phyloP scores from a whole-genome alignment of 1,140 invertebrate species.

The Bombus balteatus region DNA sequence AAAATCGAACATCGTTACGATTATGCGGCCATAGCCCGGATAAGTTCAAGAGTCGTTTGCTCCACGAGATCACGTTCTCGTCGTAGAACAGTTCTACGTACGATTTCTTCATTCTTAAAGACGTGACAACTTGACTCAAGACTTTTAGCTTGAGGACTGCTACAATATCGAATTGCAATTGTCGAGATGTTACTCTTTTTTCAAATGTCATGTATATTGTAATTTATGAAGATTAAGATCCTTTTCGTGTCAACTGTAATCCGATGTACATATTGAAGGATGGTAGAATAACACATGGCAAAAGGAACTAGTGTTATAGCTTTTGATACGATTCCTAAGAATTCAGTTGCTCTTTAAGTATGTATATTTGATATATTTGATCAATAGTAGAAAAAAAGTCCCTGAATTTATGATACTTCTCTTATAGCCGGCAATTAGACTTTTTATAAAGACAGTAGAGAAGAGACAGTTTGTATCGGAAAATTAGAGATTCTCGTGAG shows the following conservation, averaged over 20 bases:
- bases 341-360: not conserved
- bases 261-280: not conserved
- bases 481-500: slow-evolving; percentile 9
- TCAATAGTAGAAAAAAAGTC: no score
- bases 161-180: not conserved
- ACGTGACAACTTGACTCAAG: not conserved
- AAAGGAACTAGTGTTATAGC: not conserved
- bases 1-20: slow-evolving; percentile 46
- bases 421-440: not conserved
- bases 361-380: not conserved
- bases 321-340: not conserved
- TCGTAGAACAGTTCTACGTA: slow-evolving; percentile 46
- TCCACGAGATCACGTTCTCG: slow-evolving; percentile 43
- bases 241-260: not conserved
- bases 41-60: slow-evolving; percentile 44
- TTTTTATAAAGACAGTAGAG: not conserved
- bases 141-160: not conserved
- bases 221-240: not conserved
- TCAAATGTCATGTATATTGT: not conserved
- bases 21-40: slow-evolving; percentile 53
- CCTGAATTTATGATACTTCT: not conserved
- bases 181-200: not conserved
- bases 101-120: not conserved
- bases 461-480: not conserved
- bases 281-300: not conserved